Evolutionary conservation across 2,888 invertebrate species (phyloP), one percentile per base, ranked within the genome.

Genomic region (Amphipyra berbera): DNA sequence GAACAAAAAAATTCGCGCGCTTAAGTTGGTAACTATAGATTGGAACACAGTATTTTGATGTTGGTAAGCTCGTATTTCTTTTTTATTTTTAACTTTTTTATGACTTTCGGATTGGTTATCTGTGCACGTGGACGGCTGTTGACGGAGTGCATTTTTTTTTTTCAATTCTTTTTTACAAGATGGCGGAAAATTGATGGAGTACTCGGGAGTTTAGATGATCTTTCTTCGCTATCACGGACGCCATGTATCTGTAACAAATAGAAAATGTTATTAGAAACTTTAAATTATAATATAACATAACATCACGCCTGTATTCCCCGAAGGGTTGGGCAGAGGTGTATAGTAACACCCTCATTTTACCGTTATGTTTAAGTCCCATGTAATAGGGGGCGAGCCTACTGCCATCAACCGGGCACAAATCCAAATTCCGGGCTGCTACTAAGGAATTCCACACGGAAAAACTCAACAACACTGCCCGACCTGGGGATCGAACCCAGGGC

Each of bases 61-160:
- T 83, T 76, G 76, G 80, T 90, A 92, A 92, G 92, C 91, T 92
- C 93, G 84, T 81, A 85, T 90, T 90, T 92, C 87, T 90, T 92
- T 86, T 89, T 89, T 73, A 88, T 88, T 84, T 88, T 90, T 82
- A 86, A 70, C 73, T 85, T 88, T 81, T 88, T 88, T 80, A 83
- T 81, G 59, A 81, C 82, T 76, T 77, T 81, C 64, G 76, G 80
- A 73, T 80, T 85, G 65, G 78, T 76, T 76, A 71, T 78, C 54
- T 79, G 82, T 53, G 79, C 67, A 59, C 78, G 82, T 86, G 91
- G 91, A 90, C 91, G 91, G 90, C 73, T 79, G 68, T 75, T 82
- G 89, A 86, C 86, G 90, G 90, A 87, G 81, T 76, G 86, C 91
- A 91, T 91, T 82, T 86, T 89, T 85, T 84, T 83, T 75, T 62